Percentiles rank a stretch among this genome's conserved stretches.
These are phyloP conservation scores for Zaprionus camerounensis DNA, from an alignment of 1,140 invertebrate species.

Conservation along the genomic window DNA sequence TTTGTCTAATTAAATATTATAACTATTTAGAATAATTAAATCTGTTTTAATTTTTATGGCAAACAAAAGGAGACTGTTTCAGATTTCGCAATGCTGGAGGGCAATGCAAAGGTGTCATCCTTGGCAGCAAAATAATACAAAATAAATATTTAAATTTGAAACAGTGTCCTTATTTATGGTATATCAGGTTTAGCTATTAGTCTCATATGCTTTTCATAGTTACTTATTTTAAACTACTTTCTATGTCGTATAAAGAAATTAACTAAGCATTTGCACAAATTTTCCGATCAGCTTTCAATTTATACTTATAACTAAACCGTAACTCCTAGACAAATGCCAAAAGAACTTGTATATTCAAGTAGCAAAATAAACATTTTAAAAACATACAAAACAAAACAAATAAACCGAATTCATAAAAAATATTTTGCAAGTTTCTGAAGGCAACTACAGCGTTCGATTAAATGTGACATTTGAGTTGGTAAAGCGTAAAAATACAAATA, in stretches of 20 bases:
- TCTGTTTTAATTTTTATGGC: conserved; percentile 22
- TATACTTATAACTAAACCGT: conserved; percentile 63
- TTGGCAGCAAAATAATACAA: background rate
- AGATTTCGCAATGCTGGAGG: background rate
- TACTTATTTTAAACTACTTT: conserved; percentile 33
- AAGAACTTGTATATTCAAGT: conserved; percentile 33
- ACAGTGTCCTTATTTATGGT: conserved; percentile 30
- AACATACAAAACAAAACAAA: conserved; percentile 28
- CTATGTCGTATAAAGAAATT: conserved; percentile 28
- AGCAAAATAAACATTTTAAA: background rate
- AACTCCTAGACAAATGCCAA: conserved; percentile 56
- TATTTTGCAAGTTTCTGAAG: conserved; percentile 42
- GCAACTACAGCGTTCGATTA: conserved; percentile 55
- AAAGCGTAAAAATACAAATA: conserved; percentile 55
- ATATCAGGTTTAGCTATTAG: conserved; percentile 25
- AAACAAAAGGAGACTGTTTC: conserved; percentile 34
- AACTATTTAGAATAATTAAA: conserved; percentile 17
- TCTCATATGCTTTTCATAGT: conserved; percentile 37
- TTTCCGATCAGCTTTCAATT: conserved; percentile 62
- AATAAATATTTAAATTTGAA: conserved; percentile 2
- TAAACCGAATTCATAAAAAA: conserved; percentile 23
- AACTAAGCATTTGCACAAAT: conserved; percentile 71
- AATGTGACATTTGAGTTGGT: conserved; percentile 55
- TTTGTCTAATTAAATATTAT: conserved; percentile 13
- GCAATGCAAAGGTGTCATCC: no score